Conservation (phyloP, 1,140 invertebrate genomes). For the Gryllus bimaculatus region DNA sequence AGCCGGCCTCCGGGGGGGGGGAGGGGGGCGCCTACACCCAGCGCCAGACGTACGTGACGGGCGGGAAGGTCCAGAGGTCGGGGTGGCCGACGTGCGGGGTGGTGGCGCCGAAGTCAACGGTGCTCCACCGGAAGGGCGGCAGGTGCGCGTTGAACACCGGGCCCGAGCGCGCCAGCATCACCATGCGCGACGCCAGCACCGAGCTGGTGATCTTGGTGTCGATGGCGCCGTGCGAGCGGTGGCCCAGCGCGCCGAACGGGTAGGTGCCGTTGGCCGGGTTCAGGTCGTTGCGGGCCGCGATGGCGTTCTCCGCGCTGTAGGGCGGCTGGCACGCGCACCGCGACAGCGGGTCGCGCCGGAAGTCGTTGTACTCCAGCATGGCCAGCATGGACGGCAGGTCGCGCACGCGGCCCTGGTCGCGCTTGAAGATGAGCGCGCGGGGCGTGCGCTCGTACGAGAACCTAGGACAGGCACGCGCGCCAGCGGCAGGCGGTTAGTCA, state of each 20-base stretch:
- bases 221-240: slow-evolving; percentile 52
- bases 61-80: slow-evolving; percentile 49
- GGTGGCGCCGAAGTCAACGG: slow-evolving; percentile 39
- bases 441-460: slow-evolving; percentile 55
- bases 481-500: no score
- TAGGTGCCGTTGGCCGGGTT: slow-evolving; percentile 52
- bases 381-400: slow-evolving; percentile 46
- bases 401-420: slow-evolving; percentile 45
- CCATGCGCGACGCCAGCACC: slow-evolving; percentile 31
- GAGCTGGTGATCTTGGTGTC: slow-evolving; percentile 51
- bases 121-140: slow-evolving; percentile 56
- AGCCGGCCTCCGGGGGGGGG: no score
- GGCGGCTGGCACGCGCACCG: slow-evolving; percentile 60
- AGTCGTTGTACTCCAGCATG: slow-evolving; percentile 68
- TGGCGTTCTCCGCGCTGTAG: slow-evolving; percentile 61
- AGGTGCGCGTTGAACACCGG: slow-evolving; percentile 46
- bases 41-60: slow-evolving; percentile 39
- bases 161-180: slow-evolving; percentile 47
- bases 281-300: slow-evolving; percentile 53
- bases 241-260: slow-evolving; percentile 52
- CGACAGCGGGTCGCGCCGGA: slow-evolving; percentile 54
- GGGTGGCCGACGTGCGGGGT: slow-evolving; percentile 49
- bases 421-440: slow-evolving; percentile 51
- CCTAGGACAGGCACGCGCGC: neutral
- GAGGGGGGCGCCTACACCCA: neutral